A percentile compares a stretch with the other conserved stretches of the same genome.
Evolutionary conservation across 2,113 vertebrate species (phyloP).

Genomic region (Ceratotherium simum): DNA sequence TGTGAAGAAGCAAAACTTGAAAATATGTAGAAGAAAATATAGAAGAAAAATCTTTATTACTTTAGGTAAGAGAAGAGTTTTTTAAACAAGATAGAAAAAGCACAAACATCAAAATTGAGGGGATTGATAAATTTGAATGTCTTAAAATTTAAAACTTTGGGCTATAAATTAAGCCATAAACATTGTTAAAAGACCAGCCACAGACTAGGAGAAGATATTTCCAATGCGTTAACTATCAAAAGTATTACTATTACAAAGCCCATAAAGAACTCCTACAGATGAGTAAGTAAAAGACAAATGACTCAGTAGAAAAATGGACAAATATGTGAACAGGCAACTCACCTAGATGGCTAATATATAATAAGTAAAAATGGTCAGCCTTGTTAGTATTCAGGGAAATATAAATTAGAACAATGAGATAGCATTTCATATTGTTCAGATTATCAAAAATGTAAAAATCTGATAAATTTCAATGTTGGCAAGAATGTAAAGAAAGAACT

Average conservation of each 20-base stretch:
- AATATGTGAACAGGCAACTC: not conserved
- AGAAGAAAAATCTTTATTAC: not conserved
- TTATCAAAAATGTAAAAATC: not conserved
- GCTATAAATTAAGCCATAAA: not conserved
- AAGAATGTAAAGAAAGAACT: slow-evolving; percentile 27
- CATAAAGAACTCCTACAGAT: not conserved
- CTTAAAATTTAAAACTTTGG: slow-evolving; percentile 22
- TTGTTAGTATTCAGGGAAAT: not conserved
- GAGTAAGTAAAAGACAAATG: not conserved
- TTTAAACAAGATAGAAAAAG: not conserved
- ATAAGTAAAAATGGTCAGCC: not conserved
- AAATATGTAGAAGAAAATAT: slow-evolving; percentile 2
- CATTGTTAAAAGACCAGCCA: not conserved
- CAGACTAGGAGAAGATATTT: not conserved
- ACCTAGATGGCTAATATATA: not conserved
- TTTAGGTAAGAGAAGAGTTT: not conserved
- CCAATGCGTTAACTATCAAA: not conserved
- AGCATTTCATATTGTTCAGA: not conserved
- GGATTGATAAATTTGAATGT: not conserved
- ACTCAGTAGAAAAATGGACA: not conserved
- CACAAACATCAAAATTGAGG: not conserved
- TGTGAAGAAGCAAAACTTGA: not conserved
- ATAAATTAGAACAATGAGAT: not conserved
- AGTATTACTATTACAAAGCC: not conserved
- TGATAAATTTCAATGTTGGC: not conserved